Conservation (phyloP, 2,113 vertebrate species). For the Thermophis baileyi region DNA sequence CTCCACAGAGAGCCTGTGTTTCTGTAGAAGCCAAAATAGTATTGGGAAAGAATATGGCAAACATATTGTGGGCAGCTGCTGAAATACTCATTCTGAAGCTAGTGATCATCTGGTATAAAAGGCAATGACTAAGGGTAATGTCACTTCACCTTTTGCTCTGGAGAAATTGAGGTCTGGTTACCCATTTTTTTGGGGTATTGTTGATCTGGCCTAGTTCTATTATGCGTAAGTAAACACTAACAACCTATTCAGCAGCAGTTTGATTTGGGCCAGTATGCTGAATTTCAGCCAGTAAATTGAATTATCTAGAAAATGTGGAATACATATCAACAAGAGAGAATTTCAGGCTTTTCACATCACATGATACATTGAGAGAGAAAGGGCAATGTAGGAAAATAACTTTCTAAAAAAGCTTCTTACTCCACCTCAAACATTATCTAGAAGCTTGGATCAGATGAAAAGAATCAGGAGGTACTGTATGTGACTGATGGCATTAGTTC, state of each 20-base stretch:
- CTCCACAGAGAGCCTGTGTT: neutral
- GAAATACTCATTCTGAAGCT: neutral
- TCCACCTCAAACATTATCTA: neutral
- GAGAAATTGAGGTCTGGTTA: neutral
- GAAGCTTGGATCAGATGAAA: neutral
- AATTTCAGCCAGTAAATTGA: neutral
- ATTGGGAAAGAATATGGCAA: neutral
- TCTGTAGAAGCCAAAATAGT: rapidly evolving
- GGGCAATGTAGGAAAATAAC: neutral
- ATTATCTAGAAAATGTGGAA: neutral
- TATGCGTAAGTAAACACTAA: neutral
- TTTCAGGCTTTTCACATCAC: no score
- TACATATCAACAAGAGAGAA: neutral
- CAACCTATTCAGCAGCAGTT: neutral
- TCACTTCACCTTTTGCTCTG: neutral
- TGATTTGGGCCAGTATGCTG: neutral
- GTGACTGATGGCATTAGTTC: neutral
- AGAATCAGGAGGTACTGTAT: no score
- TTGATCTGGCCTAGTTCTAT: neutral
- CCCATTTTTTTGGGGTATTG: neutral
- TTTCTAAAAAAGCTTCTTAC: neutral
- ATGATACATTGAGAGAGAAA: neutral
- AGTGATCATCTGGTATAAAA: neutral
- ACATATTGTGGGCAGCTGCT: neutral
- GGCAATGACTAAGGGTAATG: slow-evolving; percentile 25